Evolutionary conservation across 2,113 vertebrate genomes (phyloP).

Genomic region (Centrocercus urophasianus): DNA sequence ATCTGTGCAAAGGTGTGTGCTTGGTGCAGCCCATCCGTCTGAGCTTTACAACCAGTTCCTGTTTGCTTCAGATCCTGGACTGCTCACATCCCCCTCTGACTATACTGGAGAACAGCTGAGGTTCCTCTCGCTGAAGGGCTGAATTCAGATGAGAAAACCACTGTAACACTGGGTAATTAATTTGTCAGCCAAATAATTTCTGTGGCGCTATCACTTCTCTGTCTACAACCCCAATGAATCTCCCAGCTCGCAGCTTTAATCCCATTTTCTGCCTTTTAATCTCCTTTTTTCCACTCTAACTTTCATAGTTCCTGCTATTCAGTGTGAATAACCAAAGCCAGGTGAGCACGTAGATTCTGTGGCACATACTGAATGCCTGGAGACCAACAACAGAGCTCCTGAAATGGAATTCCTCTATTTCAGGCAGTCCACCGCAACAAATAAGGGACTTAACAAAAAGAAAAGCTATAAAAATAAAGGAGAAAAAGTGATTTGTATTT

Average conservation of each 20-base stretch:
- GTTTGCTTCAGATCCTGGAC: not conserved
- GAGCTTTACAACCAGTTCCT: constrained; percentile 4
- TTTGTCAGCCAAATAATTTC: constrained; percentile 63
- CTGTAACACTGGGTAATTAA: constrained; percentile 49
- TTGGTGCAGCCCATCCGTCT: not conserved
- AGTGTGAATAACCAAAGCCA: not conserved
- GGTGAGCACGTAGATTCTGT: fast-evolving
- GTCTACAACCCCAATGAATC: constrained; percentile 22
- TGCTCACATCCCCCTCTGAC: constrained; percentile 17
- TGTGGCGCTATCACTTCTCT: constrained; percentile 38
- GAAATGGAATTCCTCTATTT: not conserved
- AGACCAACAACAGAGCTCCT: not conserved
- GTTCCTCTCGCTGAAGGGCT: constrained; percentile 54
- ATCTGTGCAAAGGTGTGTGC: not conserved
- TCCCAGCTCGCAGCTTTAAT: not conserved
- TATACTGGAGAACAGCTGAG: not conserved
- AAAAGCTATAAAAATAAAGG: not conserved
- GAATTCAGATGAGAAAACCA: not conserved
- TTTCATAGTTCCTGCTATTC: not conserved
- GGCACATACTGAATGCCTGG: not conserved
- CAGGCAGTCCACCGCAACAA: not conserved
- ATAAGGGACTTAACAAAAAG: not conserved
- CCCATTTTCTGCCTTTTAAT: constrained; percentile 25
- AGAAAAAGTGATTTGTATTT: not conserved
- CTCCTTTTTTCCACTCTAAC: not conserved